Percentiles rank a stretch among this genome's conserved stretches.
Evolutionary conservation across 2,888 invertebrate species (phyloP).

Genomic region (Laothoe populi): DNA sequence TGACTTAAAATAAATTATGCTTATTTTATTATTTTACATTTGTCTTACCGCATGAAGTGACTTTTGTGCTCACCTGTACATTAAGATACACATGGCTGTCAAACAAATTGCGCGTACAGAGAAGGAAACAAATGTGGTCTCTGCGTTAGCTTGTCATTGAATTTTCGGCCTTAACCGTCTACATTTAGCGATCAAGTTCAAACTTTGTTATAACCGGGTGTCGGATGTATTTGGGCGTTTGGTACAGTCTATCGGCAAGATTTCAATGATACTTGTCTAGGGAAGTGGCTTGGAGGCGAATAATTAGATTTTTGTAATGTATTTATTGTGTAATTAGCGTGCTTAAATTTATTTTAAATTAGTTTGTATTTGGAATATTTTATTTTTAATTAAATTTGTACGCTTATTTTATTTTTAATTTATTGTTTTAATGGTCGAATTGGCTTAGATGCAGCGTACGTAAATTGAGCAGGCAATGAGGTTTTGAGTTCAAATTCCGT

Average conservation of each 20-base stretch:
- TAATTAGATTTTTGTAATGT: conserved; percentile 67
- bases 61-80: conserved; percentile 67
- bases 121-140: conserved; percentile 65
- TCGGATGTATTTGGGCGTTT: conserved; percentile 55
- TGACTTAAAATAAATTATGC: background rate
- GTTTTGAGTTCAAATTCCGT: too few relatives aligned
- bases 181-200: conserved; percentile 39
- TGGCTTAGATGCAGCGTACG: too few relatives aligned
- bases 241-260: conserved; percentile 71
- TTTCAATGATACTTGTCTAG: conserved; percentile 35
- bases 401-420: background rate
- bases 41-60: conserved; percentile 27
- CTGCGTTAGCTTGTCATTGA: conserved; percentile 29
- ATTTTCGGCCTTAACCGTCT: conserved; percentile 46
- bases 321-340: conserved; percentile 36
- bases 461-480: too few relatives aligned
- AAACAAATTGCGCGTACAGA: conserved; percentile 80
- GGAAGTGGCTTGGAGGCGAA: conserved; percentile 61
- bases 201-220: conserved; percentile 38
- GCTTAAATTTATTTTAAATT: background rate
- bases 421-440: background rate
- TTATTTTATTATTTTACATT: background rate
- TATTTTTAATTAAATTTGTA: background rate
- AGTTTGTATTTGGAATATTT: background rate
- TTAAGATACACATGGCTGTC: conserved; percentile 69